A percentile compares a stretch with the other conserved stretches of the same genome.
These are phyloP conservation scores for Machimus rusticus DNA, from an alignment of 2,888 invertebrate genomes.

Conservation along the genomic window DNA sequence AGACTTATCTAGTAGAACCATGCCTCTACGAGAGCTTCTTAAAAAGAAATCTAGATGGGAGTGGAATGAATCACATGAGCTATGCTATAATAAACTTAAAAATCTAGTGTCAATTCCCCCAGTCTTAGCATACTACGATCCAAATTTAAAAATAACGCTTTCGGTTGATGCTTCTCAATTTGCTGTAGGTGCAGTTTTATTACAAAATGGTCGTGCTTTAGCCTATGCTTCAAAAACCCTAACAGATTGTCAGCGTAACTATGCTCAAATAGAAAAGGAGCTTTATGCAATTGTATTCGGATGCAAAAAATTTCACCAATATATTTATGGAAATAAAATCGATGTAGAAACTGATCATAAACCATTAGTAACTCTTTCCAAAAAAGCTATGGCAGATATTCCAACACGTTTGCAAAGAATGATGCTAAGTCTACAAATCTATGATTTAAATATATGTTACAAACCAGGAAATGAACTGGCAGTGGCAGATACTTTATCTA, in stretches of 20 bases:
- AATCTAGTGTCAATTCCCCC: not conserved
- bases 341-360: not conserved
- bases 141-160: not conserved
- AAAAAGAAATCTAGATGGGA: not conserved
- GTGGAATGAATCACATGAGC: not conserved
- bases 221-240: not conserved
- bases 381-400: not conserved
- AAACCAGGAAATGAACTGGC: not conserved
- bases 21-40: not conserved
- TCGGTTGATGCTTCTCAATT: not conserved
- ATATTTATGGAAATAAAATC: not conserved
- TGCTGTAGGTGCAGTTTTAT: not conserved
- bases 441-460: not conserved
- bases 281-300: not conserved
- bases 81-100: not conserved
- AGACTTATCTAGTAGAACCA: not conserved
- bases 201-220: not conserved
- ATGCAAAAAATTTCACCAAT: constrained; percentile 15
- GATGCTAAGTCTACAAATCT: not conserved
- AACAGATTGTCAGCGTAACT: not conserved
- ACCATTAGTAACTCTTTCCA: not conserved
- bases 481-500: not conserved
- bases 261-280: constrained; percentile 29
- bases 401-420: constrained; percentile 36
- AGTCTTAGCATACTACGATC: not conserved